Percentiles rank a stretch among this genome's conserved stretches.
Evolutionary conservation across 2,797 vertebrate genomes (phyloP).

Genomic region (Crocodylus rhombifer): DNA sequence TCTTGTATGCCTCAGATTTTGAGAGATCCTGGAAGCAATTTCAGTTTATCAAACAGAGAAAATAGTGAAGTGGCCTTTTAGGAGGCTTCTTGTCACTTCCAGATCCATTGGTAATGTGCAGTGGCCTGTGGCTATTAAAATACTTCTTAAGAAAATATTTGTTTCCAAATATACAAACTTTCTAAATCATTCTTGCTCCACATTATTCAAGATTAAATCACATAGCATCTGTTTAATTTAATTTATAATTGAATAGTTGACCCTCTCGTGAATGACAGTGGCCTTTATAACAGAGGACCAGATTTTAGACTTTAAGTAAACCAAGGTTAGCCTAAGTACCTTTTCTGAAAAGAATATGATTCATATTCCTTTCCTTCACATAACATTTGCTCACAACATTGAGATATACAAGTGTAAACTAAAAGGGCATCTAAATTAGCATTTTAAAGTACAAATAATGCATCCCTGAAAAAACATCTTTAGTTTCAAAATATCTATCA

Average conservation of each 20-base stretch:
- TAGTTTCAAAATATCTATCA: neutral
- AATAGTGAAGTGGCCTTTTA: neutral
- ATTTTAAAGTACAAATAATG: neutral
- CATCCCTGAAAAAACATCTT: neutral
- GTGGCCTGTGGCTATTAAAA: constrained; percentile 5
- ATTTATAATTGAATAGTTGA: constrained; percentile 2
- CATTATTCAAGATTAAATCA: constrained; percentile 4
- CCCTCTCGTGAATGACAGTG: neutral
- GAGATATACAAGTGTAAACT: neutral
- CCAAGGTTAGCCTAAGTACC: neutral
- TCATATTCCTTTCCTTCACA: neutral
- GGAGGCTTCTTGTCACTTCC: neutral
- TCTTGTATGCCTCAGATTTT: neutral
- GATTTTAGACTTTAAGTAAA: constrained; percentile 2
- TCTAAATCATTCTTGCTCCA: neutral
- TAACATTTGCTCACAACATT: accelerated
- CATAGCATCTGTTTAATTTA: neutral
- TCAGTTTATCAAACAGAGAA: neutral
- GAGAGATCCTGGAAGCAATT: neutral
- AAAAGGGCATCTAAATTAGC: accelerated
- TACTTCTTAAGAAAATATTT: constrained; percentile 13
- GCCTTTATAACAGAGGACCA: neutral
- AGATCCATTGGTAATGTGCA: constrained; percentile 13
- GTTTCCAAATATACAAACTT: constrained; percentile 1
- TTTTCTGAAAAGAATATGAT: neutral